Conservation (phyloP, 1,140 invertebrate genomes). For the Nilaparvata lugens region DNA sequence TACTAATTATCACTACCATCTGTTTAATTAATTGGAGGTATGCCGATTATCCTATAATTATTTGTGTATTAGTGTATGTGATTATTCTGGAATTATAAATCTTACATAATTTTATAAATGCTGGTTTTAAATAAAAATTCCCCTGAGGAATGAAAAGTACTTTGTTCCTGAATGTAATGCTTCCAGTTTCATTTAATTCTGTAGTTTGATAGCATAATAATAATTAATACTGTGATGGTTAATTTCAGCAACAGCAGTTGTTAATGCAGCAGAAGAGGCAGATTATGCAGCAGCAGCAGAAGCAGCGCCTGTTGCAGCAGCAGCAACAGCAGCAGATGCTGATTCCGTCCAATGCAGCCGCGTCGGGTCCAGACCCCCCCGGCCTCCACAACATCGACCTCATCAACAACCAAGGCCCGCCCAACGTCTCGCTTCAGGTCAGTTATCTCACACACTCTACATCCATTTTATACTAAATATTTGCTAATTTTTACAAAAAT, state of each 20-base stretch:
- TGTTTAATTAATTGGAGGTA: too few species aligned
- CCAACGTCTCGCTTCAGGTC: constrained; percentile 64
- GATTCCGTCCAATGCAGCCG: constrained; percentile 51
- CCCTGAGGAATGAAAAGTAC: neutral
- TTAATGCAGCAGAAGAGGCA: constrained; percentile 9
- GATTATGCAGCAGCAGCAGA: constrained; percentile 34
- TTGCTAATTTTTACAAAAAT: too few species aligned
- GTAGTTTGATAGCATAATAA: too few species aligned
- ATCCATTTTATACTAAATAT: too few species aligned
- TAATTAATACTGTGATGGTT: too few species aligned
- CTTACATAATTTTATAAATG: too few species aligned
- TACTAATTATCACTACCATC: too few species aligned
- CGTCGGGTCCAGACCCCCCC: constrained; percentile 25
- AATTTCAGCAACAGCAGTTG: constrained; percentile 11
- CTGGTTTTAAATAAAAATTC: too few species aligned
- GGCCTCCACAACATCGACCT: constrained; percentile 65
- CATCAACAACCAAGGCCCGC: constrained; percentile 68
- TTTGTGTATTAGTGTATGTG: too few species aligned
- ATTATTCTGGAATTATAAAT: too few species aligned
- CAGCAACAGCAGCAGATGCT: constrained; percentile 61
- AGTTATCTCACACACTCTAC: constrained; percentile 4
- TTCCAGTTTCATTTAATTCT: too few species aligned
- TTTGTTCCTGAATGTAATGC: neutral
- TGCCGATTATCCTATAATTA: too few species aligned
- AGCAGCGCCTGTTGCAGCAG: constrained; percentile 41